Percentiles rank a stretch among this genome's conserved stretches.
Conservation (phyloP, 1,140 invertebrate species). For the Pseudomyrmex pallidus region DNA sequence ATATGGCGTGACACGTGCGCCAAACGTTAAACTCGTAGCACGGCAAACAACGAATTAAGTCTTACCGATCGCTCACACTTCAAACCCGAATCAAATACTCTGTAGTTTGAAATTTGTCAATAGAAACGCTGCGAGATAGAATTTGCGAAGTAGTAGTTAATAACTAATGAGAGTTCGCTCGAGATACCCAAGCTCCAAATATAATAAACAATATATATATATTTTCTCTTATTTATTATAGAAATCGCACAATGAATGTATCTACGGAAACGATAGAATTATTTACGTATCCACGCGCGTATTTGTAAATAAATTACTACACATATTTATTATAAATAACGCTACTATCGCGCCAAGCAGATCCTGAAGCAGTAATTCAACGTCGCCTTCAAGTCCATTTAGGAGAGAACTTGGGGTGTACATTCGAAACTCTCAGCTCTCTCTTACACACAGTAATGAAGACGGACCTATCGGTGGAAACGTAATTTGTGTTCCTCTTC, state of each 20-base stretch:
- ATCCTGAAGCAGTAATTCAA: constrained; percentile 3
- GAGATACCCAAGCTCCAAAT: not conserved
- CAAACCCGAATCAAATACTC: constrained; percentile 31
- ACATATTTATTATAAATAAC: not conserved
- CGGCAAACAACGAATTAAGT: constrained; percentile 81
- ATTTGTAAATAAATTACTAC: not conserved
- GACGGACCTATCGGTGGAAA: constrained; percentile 31
- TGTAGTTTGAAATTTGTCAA: constrained; percentile 17
- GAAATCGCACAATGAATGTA: not conserved
- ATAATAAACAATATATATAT: no score
- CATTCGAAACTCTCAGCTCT: constrained; percentile 10
- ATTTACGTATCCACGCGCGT: no score
- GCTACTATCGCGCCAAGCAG: not conserved
- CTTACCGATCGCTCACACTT: constrained; percentile 64
- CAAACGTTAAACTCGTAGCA: constrained; percentile 75
- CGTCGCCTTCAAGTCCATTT: constrained; percentile 22
- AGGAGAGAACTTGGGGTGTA: not conserved
- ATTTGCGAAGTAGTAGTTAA: constrained; percentile 13
- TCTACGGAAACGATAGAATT: not conserved
- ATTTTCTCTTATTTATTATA: not conserved
- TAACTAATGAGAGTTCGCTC: not conserved
- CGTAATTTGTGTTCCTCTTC: constrained; percentile 56
- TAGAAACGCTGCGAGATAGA: not conserved
- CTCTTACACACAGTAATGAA: constrained; percentile 14
- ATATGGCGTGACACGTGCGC: constrained; percentile 80